These are phyloP conservation scores for Centropus unirufus DNA, from an alignment of 2,113 vertebrate species.

Conservation along the genomic window DNA sequence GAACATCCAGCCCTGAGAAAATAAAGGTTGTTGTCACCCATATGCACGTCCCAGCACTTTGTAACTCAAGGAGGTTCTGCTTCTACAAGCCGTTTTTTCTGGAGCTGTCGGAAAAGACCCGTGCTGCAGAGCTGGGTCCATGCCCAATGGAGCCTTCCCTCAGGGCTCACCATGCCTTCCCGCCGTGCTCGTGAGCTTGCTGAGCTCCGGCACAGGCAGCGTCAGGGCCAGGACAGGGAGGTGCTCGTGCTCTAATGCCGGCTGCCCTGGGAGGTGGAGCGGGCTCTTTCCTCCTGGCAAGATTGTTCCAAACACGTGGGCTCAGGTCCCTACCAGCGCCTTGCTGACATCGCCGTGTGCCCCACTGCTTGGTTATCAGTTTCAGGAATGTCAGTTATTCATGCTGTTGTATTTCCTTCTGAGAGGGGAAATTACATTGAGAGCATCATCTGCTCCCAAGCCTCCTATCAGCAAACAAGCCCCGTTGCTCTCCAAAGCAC, in stretches of 20 bases:
- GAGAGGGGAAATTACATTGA: neutral
- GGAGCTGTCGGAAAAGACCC: neutral
- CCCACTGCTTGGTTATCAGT: neutral
- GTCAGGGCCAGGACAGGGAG: neutral
- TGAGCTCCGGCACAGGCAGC: neutral
- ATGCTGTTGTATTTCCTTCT: neutral
- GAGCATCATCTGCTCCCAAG: neutral
- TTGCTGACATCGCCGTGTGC: accelerated
- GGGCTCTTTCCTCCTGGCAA: neutral
- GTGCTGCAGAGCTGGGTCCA: neutral
- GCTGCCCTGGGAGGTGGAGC: neutral
- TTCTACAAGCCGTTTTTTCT: neutral
- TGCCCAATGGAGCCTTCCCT: neutral
- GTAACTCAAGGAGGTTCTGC: neutral
- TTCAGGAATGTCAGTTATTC: neutral
- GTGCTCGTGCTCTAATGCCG: accelerated
- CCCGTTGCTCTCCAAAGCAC: neutral
- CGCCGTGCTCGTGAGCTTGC: neutral
- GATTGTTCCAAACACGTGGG: neutral
- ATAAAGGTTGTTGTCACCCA: neutral
- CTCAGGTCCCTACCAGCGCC: neutral
- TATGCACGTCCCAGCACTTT: neutral
- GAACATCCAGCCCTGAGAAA: neutral
- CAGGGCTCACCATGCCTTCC: neutral
- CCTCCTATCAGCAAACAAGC: neutral